Base-by-base conservation (phyloP, 2,888 invertebrate genomes). In the Ferdinandea cuprea region DNA sequence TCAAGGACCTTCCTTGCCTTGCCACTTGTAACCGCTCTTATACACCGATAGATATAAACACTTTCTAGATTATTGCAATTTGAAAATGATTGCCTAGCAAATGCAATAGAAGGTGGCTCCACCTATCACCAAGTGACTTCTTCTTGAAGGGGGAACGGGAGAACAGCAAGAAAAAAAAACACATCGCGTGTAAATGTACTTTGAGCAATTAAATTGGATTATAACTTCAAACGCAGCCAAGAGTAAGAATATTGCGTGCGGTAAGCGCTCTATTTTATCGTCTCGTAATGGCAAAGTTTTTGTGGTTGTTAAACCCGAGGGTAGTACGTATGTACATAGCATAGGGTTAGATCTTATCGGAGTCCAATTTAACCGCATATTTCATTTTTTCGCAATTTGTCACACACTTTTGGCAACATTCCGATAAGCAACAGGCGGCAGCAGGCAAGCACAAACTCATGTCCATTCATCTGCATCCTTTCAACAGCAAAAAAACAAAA, bases 1-100 rank as follows among this genome's bases (percentile, higher is more conserved):
- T 66, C 77, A 83, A 68, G 72, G 68, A 83, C 42, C 44, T 50
- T 15, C 56, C 48, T 13, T 52, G 44, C 44, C 54, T 54, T 56
- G 59, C 80, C 76, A 81, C 80, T 80, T 76, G 80, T 71, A 76
- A 74, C 72, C 8, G 9, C 54, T 59, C 44, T 35, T 5, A 11
- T 7, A 37, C n/a, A n/a, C 25, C 44, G 11, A 11, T 44, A 46
- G 6, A 42, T 13, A 52, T 3, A 50, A 9, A 11, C 19, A 50
- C 19, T 52, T 17, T 15, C 7, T n/a, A 6, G n/a, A 21, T n/a
- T 46, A 30, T 54, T 68, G 52, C 44, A 66, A 56, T 61, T 74
- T 80, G 61, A 61, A 68, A 80, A 74, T 80, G 54, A 68, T 68
- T 74, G 46, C 74, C 74, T 61, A 74, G 79, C 74, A 61, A 74